phyloP scores from a whole-genome alignment of 1,140 invertebrate genomes.

The Diorhabda elongata region DNA sequence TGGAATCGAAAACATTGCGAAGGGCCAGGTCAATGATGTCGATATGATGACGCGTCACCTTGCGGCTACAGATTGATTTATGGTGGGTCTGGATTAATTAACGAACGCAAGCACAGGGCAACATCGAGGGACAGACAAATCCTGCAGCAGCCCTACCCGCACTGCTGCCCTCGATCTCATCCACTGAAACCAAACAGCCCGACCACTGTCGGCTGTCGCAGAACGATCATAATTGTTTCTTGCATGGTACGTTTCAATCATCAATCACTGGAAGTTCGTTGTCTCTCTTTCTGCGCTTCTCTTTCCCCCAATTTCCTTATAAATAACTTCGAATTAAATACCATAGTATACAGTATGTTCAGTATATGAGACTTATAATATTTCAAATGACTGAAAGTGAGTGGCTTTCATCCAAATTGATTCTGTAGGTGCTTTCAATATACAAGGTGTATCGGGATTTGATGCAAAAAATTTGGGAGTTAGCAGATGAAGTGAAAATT shows the following conservation, averaged over 20 bases:
- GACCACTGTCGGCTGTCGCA: constrained; percentile 35
- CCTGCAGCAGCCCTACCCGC: constrained; percentile 30
- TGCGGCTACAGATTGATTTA: constrained; percentile 46
- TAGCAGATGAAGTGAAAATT: too few relatives aligned
- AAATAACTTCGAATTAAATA: constrained; percentile 3
- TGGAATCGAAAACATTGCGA: constrained; percentile 27
- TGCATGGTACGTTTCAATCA: constrained; percentile 32
- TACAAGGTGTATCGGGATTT: too few relatives aligned
- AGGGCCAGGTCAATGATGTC: constrained; percentile 45
- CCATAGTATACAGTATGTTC: background rate
- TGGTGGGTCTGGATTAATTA: constrained; percentile 44
- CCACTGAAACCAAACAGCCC: constrained; percentile 21
- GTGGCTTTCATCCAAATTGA: too few relatives aligned
- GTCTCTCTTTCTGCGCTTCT: background rate
- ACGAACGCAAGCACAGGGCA: constrained; percentile 25
- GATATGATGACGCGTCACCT: constrained; percentile 47
- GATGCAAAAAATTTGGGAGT: too few relatives aligned
- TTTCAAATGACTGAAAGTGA: too few relatives aligned
- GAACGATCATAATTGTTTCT: constrained; percentile 39
- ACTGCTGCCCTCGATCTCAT: background rate
- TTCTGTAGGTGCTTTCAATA: too few relatives aligned
- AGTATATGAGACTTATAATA: too few relatives aligned
- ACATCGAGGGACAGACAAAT: constrained; percentile 33
- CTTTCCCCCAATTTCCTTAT: background rate
- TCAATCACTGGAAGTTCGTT: constrained; percentile 14